Conservation (phyloP, 2,113 vertebrate species). For the Uropsilus gracilis region DNA sequence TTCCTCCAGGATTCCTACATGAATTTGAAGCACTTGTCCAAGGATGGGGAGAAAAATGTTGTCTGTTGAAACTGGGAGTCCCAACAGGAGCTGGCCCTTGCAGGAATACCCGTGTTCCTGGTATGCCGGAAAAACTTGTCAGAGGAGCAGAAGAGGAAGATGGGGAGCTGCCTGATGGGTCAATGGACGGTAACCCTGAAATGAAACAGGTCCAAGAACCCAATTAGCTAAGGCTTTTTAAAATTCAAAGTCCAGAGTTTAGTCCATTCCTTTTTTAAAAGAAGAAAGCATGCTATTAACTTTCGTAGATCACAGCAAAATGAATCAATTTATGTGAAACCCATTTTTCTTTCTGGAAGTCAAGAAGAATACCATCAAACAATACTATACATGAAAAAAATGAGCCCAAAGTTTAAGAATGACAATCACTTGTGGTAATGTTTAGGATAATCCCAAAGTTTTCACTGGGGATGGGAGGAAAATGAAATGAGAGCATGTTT, state of each 20-base stretch:
- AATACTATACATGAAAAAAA: slow-evolving; percentile 29
- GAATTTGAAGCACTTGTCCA: slow-evolving; percentile 97
- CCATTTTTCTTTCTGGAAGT: slow-evolving; percentile 20
- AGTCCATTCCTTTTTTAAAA: slow-evolving; percentile 39
- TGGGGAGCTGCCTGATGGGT: slow-evolving; percentile 88
- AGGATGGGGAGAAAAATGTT: slow-evolving; percentile 99
- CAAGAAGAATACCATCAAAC: slow-evolving; percentile 19
- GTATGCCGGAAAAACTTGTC: slow-evolving; percentile 96
- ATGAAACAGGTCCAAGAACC: slow-evolving; percentile 79
- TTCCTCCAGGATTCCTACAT: slow-evolving; percentile 91
- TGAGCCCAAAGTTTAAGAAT: slow-evolving; percentile 40
- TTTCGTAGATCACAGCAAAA: slow-evolving; percentile 49
- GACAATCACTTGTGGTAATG: background rate
- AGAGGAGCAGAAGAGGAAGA: slow-evolving; percentile 90
- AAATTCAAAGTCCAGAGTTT: slow-evolving; percentile 25
- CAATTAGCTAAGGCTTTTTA: slow-evolving; percentile 67
- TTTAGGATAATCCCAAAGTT: slow-evolving; percentile 48
- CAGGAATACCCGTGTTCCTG: slow-evolving; percentile 95
- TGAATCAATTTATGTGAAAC: slow-evolving; percentile 26
- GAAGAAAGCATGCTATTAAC: slow-evolving; percentile 27
- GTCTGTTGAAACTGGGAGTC: slow-evolving; percentile 97
- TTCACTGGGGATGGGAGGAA: slow-evolving; percentile 5
- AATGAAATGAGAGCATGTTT: slow-evolving; percentile 9
- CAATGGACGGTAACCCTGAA: slow-evolving; percentile 91
- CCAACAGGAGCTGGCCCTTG: slow-evolving; percentile 93